These are phyloP conservation scores for Phrynocephalus forsythii DNA, from an alignment of 2,797 vertebrate species.

Conservation along the genomic window DNA sequence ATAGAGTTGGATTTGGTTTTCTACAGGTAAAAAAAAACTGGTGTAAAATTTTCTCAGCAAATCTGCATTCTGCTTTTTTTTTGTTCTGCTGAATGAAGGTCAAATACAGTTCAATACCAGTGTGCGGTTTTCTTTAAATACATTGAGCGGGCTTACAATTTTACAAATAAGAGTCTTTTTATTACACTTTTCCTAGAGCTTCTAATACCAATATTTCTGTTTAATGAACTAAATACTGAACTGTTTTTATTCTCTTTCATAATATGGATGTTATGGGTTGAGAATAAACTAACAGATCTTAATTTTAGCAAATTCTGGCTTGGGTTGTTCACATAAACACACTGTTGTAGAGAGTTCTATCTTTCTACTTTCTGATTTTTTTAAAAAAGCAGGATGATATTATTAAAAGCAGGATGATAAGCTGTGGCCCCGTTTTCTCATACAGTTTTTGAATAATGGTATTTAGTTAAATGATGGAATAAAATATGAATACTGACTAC, in stretches of 20 bases:
- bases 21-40: no score
- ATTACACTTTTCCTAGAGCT: constrained; percentile 31
- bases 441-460: constrained; percentile 11
- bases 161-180: not conserved
- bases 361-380: constrained; percentile 11
- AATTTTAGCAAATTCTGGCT: not conserved
- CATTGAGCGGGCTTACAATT: not conserved
- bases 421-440: not conserved
- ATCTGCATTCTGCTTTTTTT: no score
- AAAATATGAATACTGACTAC: not conserved
- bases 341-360: fast-evolving
- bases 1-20: no score
- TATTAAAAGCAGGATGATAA: not conserved
- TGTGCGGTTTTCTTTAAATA: not conserved
- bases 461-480: not conserved
- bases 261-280: not conserved
- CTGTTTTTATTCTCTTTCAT: constrained; percentile 39
- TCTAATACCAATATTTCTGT: constrained; percentile 33
- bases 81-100: no score
- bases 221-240: not conserved
- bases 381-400: not conserved
- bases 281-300: not conserved
- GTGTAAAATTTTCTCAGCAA: no score
- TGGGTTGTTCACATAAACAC: not conserved
- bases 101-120: not conserved